Evolutionary conservation across 2,797 vertebrate species (phyloP), one percentile per base, ranked within the genome.

Genomic region (Takifugu rubripes): DNA sequence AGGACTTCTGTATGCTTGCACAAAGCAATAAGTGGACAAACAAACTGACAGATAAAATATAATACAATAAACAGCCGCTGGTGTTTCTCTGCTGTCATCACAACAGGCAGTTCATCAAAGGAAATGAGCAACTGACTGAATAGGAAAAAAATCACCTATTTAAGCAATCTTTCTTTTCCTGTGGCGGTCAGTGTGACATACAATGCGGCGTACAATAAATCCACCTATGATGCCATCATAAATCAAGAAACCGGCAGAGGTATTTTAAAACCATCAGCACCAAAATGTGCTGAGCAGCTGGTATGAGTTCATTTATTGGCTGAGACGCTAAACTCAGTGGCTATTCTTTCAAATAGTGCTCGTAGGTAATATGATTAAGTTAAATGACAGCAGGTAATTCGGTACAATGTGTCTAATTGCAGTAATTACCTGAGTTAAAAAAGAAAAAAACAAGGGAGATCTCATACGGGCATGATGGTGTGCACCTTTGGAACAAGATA

Each of bases 331-430:
- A 75, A 64, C 64, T 73, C 17, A n/a, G 8, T 61, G 25, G 70
- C 62, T 86, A 66, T 74, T 68, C 59, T 70, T 79, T 68, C 75
- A 82, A 82, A 75, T 76, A 78, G 75, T 86, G 78, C 84, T 87
- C 83, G 63, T 72, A 78, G 79, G 75, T 84, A 83, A 85, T 81
- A 84, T 81, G 66, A 82, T 87, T 84, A 88, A 66, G 50, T 52
- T 79, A 78, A 86, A 88, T 45, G 72, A 81, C 77, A 86, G 73
- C 66, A 78, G 75, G 77, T 76, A 79, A 81, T 84, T 78, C 70
- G 62, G 72, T 83, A 75, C 84, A 86, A 79, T 83, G 81, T 74
- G 66, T 64, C 79, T 87, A 87, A 88, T 86, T 79, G 72, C 76
- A 81, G 61, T 76, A 75, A 87, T 84, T 79, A 87, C 70, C 78